Conservation (phyloP, 2,888 invertebrate species). For the Tenthredo amoena region DNA sequence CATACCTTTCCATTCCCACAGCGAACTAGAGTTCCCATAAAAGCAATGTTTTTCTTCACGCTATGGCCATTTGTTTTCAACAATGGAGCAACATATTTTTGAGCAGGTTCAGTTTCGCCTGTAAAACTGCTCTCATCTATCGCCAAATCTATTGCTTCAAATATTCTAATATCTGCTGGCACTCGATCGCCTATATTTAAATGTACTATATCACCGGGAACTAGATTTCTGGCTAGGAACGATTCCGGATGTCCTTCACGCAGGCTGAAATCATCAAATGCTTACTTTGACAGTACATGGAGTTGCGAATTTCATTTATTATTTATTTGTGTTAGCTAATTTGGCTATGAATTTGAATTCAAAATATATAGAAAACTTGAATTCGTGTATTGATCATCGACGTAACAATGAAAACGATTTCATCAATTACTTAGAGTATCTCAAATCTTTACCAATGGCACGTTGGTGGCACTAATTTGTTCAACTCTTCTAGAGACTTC, state of each 20-base stretch:
- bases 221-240: slow-evolving; percentile 96
- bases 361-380: neutral
- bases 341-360: neutral
- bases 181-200: slow-evolving; percentile 97
- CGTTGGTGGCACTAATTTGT: slow-evolving; percentile 97
- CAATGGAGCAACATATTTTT: slow-evolving; percentile 86
- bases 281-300: neutral
- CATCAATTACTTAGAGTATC: neutral
- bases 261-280: slow-evolving; percentile 81
- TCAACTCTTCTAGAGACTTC: slow-evolving; percentile 97
- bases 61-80: slow-evolving; percentile 84
- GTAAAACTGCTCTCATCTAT: slow-evolving; percentile 99
- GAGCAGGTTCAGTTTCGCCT: slow-evolving; percentile 97
- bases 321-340: neutral
- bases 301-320: neutral
- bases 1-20: slow-evolving; percentile 96
- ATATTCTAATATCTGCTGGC: slow-evolving; percentile 97
- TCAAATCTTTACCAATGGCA: slow-evolving; percentile 88
- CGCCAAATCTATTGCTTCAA: slow-evolving; percentile 94
- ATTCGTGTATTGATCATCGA: neutral
- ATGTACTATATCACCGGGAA: slow-evolving; percentile 97
- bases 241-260: slow-evolving; percentile 92
- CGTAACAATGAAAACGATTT: slow-evolving; percentile 12
- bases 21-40: slow-evolving; percentile 98
- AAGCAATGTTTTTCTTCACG: slow-evolving; percentile 93